Base-by-base conservation (phyloP, 2,113 vertebrate genomes). In the Pyxicephalus adspersus region DNA sequence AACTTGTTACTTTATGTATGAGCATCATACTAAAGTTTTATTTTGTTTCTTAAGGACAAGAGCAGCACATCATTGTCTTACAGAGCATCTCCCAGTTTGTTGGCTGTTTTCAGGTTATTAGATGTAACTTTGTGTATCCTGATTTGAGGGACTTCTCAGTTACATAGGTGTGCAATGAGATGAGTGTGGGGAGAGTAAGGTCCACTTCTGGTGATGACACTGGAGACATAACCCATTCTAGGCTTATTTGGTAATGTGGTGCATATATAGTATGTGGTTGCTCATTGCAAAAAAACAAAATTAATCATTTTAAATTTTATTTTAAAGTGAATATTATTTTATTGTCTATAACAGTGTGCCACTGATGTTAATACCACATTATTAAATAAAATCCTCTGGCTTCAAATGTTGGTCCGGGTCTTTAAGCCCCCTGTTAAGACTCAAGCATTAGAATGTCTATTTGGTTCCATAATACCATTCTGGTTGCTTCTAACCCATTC, bases 41-140 rank as follows among this genome's bases (percentile, higher is more conserved):
- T 13, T 45, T 45, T 45, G 38, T 45, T 45, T 45, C 38, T 9
- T 45, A 45, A 45, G 11, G 38, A 45, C 17, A 22, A 17, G 22
- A 28, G 9, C 22, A 17, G 26, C n/a, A 15, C 54, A 74, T 18
- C 71, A 74, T 74, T 60, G 9, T 13, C n/a, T 60, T 74, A 15
- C 71, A 60, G 55, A 74, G 57, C 55, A 74, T 74, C 71, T 74
- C 52, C 70, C 54, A 60, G 38, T 22, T 72, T 13, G 26, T 57
- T 31, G 26, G 28, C 52, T 52, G 52, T 28, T 57, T 57, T 19
- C 13, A 55, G 50, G 22, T 11, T 13, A 71, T 45, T 13, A 29
- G 50, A 64, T 17, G 16, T 15, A 34, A 29, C 18, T 22, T 3
- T n/a, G 28, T 73, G 71, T 45, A 9, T 45, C 7, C 38, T 45